phyloP scores from a whole-genome alignment of 2,113 vertebrate species.

The Hydrochoerus hydrochaeris region DNA sequence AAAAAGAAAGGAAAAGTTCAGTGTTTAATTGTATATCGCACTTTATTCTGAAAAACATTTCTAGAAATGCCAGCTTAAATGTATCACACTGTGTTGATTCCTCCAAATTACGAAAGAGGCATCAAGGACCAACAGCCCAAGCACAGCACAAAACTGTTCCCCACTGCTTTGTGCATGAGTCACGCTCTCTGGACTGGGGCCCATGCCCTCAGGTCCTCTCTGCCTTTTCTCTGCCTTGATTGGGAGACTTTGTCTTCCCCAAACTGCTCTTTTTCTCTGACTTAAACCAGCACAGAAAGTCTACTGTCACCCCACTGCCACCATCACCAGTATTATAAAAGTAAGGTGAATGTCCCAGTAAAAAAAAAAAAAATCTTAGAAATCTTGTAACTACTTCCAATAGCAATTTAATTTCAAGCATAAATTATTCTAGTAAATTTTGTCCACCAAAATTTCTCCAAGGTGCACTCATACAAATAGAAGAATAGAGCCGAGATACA shows the following conservation, averaged over 20 bases:
- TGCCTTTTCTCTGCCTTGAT: background rate
- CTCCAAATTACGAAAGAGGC: background rate
- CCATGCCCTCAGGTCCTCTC: background rate
- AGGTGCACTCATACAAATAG: background rate
- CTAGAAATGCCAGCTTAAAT: background rate
- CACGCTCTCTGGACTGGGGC: background rate
- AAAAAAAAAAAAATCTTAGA: conserved; percentile 30
- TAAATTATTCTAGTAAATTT: background rate
- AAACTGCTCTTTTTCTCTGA: background rate
- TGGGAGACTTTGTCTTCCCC: background rate
- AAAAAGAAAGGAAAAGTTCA: background rate
- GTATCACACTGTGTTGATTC: background rate
- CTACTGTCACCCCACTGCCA: background rate
- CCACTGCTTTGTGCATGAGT: accelerated
- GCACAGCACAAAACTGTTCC: too few species aligned
- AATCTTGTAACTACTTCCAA: background rate
- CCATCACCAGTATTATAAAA: background rate
- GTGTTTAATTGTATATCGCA: background rate
- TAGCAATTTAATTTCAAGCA: background rate
- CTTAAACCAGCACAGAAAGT: conserved; percentile 17
- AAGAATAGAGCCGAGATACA: too few species aligned
- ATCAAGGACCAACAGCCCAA: background rate
- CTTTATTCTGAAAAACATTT: conserved; percentile 24
- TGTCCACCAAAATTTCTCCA: background rate
- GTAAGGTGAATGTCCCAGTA: background rate